Base-by-base conservation (phyloP, 2,797 vertebrate species). In the Sebastes variabilis region DNA sequence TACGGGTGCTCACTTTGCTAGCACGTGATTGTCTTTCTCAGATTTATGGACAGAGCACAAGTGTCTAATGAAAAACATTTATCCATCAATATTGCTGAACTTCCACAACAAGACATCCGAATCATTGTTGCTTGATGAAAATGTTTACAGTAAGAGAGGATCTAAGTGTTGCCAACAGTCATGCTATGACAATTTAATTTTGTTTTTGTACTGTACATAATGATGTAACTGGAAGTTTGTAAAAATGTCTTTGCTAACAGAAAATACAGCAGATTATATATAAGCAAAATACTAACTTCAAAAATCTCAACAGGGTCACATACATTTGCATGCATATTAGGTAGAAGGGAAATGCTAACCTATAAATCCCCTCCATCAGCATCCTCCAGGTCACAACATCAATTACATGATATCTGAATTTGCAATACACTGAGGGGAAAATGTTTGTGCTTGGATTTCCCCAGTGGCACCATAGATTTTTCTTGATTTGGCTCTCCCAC, bases 111-210 rank as follows among this genome's bases (percentile, higher is more conserved):
- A 36, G 4, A 55, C 38, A 20, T 62, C 42, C 16, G 36, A 60
- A 18, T 71, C 13, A 56, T 60, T 66, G 22, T 70, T 66, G 22
- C 49, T 77, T 66, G 75, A 66, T 73, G 12, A 81, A 79, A 67
- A 42, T 74, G 52, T 83, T 83, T 84, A 79, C 36, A 74, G 25
- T 32, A 12, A 76, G 16, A 73, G 22, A 66, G 11, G n/a, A 75
- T 71, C 5, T 38, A 32, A 64, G 32, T 79, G 55, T 77, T 72
- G 46, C 75, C 58, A 75, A 73, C 29, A 59, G 20, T 69, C 11
- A 29, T 42, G 36, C 22, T 54, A 36, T n/a, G 46, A 54, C 12
- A 34, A 32, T 62, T 16, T 30, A 55, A 49, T 13, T 71, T 74
- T 34, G n/a, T 20, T 78, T 76, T 80, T 64, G 25, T 73, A 62